Evolutionary conservation across 2,113 vertebrate genomes (phyloP).

Genomic region (Calonectris borealis): DNA sequence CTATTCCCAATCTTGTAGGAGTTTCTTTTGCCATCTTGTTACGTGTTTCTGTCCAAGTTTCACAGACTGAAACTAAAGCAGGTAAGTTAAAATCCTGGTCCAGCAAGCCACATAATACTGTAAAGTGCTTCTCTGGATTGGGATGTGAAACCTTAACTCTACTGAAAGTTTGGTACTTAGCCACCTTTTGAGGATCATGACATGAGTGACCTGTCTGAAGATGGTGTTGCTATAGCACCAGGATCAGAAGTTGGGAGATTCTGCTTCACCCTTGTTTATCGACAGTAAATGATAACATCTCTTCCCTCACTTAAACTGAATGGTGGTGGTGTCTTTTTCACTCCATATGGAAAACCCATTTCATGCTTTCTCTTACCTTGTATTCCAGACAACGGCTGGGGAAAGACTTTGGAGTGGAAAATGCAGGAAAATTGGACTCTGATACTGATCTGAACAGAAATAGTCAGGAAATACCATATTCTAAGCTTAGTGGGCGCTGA

Average conservation of each 20-base stretch:
- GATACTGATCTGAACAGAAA: constrained; percentile 58
- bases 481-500: constrained; percentile 38
- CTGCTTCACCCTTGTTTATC: background rate
- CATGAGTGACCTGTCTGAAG: background rate
- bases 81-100: background rate
- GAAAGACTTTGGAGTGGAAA: constrained; percentile 47
- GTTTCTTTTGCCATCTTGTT: background rate
- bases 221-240: background rate
- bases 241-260: background rate
- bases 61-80: background rate
- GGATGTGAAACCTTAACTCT: background rate
- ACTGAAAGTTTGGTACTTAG: background rate
- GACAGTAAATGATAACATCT: background rate
- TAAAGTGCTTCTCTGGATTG: background rate
- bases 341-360: constrained; percentile 1
- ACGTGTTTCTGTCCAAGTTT: background rate
- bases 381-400: background rate
- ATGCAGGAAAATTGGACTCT: constrained; percentile 39
- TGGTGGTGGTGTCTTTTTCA: background rate
- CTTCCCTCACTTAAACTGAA: background rate
- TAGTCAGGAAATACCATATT: constrained; percentile 62
- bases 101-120: background rate
- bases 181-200: background rate
- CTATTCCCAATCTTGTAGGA: background rate
- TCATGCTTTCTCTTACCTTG: background rate